Evolutionary conservation across 2,797 vertebrate species (phyloP).

Genomic region (Cheirogaleus major): DNA sequence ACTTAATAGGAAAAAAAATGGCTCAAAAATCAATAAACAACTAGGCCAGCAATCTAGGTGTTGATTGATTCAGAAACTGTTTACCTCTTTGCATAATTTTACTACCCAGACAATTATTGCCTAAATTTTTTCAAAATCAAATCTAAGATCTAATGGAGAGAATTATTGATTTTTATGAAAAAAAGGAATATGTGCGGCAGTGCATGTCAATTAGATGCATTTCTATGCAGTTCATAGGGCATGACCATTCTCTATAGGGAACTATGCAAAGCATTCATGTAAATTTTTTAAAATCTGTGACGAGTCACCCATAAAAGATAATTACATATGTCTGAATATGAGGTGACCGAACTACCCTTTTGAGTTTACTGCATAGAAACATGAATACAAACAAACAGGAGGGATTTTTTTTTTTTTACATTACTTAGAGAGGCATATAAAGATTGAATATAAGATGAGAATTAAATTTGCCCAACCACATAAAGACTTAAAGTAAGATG

Average conservation of each 20-base stretch:
- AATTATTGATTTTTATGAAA: constrained; percentile 50
- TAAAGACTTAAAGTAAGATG: background rate
- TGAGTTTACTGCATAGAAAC: background rate
- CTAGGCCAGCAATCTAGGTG: background rate
- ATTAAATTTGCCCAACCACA: background rate
- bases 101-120: background rate
- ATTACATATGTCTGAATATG: background rate
- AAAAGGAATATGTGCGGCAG: background rate
- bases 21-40: background rate
- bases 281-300: constrained; percentile 43
- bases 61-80: constrained; percentile 27
- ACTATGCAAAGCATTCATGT: background rate
- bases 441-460: background rate
- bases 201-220: background rate
- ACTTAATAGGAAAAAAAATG: constrained; percentile 32
- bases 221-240: background rate
- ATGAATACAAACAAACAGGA: background rate
- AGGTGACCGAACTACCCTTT: background rate
- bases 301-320: constrained; percentile 49
- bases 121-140: constrained; percentile 41
- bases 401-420: background rate
- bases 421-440: background rate
- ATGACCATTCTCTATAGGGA: background rate
- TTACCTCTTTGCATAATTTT: constrained; percentile 36
- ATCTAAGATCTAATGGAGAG: constrained; percentile 21